Evolutionary conservation across 37 sponge, comb jelly and placozoan genomes (phyloP).

Genomic region (Aplysina aerophoba): DNA sequence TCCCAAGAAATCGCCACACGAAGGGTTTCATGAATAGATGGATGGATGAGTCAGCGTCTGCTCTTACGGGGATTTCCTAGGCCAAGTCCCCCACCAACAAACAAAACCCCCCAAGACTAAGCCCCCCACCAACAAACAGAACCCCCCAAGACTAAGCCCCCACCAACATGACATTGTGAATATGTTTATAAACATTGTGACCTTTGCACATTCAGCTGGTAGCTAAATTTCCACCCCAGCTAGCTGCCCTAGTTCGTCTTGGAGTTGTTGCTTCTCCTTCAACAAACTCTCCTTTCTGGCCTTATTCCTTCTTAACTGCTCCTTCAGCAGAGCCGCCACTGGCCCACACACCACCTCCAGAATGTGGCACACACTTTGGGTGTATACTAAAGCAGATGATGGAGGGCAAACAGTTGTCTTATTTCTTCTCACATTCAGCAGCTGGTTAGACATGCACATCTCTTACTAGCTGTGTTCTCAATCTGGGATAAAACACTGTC

Average conservation of each 20-base stretch:
- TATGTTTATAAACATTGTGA: too few relatives aligned
- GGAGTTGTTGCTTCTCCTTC: conserved; percentile 49
- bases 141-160: too few relatives aligned
- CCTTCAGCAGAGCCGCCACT: conserved; percentile 62
- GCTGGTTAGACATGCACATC: not conserved
- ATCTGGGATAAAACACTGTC: not conserved
- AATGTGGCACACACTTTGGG: conserved; percentile 66
- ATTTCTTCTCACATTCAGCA: not conserved
- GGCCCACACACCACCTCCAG: conserved; percentile 81
- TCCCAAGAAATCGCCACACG: too few relatives aligned
- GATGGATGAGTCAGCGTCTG: too few relatives aligned
- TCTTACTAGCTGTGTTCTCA: conserved; percentile 29
- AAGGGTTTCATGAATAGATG: too few relatives aligned
- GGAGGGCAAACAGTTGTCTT: too few relatives aligned
- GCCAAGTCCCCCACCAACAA: too few relatives aligned
- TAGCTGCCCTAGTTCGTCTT: not conserved
- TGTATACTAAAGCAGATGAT: conserved; percentile 67
- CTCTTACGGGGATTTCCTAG: too few relatives aligned
- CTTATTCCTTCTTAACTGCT: conserved; percentile 53
- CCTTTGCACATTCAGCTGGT: too few relatives aligned
- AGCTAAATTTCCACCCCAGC: not conserved
- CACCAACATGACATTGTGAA: too few relatives aligned
- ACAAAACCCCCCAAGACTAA: too few relatives aligned
- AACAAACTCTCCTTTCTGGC: conserved; percentile 19
- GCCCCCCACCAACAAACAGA: too few relatives aligned